Conservation (phyloP, 2,888 invertebrate genomes). For the Eupithecia exiguata region DNA sequence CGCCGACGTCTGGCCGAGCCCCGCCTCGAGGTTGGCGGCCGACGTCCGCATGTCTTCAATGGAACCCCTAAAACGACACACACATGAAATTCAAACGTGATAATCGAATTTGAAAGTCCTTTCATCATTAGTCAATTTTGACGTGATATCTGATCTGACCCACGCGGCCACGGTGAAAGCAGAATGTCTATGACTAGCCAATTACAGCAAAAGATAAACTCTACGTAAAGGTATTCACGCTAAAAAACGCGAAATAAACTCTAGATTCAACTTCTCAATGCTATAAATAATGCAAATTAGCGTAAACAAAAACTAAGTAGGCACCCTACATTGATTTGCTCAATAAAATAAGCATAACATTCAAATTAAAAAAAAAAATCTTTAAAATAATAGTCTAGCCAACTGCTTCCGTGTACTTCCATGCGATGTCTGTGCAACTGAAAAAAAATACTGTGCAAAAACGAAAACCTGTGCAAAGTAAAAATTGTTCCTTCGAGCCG, state of each 20-base stretch:
- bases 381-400: not conserved
- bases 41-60: conserved; percentile 91
- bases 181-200: not conserved
- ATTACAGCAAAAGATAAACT: not conserved
- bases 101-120: not conserved
- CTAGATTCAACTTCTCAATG: not conserved
- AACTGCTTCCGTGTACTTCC: conserved; percentile 3
- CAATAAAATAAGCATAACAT: not conserved
- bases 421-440: conserved; percentile 14
- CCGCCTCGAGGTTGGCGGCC: conserved; percentile 82
- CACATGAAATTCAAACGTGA: not conserved
- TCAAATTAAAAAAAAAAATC: not conserved
- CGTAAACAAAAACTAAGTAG: not conserved
- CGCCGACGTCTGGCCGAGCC: conserved; percentile 75
- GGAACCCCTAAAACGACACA: conserved; percentile 85
- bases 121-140: not conserved
- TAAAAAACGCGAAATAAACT: not conserved
- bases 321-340: not conserved
- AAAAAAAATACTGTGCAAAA: conserved; percentile 18
- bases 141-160: not conserved
- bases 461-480: conserved; percentile 30
- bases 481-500: conserved; percentile 42
- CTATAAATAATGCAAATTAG: conserved; percentile 1
- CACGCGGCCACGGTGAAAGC: not conserved
- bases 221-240: not conserved